Conservation (phyloP, 2,113 vertebrate genomes). For the Pelecanoides urinatrix region DNA sequence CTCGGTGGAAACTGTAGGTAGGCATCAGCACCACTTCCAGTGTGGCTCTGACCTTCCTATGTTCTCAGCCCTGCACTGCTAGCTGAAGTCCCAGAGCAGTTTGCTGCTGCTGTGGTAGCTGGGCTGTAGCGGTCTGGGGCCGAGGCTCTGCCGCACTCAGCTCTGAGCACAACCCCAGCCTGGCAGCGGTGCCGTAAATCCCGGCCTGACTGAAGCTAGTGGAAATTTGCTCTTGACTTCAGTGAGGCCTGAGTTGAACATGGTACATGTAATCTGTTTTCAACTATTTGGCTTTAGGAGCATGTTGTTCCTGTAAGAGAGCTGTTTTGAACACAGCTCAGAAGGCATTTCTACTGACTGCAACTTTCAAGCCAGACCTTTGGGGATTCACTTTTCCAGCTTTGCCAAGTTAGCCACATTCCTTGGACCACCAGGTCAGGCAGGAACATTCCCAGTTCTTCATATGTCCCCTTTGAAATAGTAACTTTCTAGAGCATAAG, state of each 20-base stretch:
- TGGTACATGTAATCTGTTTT: not conserved
- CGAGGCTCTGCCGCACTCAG: not conserved
- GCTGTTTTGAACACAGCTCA: constrained; percentile 41
- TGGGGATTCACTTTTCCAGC: constrained; percentile 15
- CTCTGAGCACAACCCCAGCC: not conserved
- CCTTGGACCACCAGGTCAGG: constrained; percentile 48
- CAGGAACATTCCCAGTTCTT: constrained; percentile 39
- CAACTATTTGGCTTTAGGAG: constrained; percentile 32
- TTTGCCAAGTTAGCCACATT: constrained; percentile 58
- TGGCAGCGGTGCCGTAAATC: fast-evolving
- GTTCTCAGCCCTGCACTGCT: not conserved
- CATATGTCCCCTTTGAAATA: not conserved
- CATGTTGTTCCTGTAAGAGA: constrained; percentile 1
- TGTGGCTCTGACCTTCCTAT: not conserved
- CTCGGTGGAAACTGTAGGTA: not conserved
- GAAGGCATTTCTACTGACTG: constrained; percentile 38
- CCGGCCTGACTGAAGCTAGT: not conserved
- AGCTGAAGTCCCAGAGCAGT: not conserved
- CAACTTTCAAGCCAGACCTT: not conserved
- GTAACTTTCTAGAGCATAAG: not conserved
- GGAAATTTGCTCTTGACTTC: not conserved
- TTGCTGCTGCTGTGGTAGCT: not conserved
- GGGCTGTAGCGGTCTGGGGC: not conserved
- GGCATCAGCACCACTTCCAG: not conserved
- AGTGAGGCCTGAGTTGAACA: not conserved